These are phyloP conservation scores for Leguminivora glycinivorella DNA, from an alignment of 1,140 invertebrate genomes.

Conservation along the genomic window DNA sequence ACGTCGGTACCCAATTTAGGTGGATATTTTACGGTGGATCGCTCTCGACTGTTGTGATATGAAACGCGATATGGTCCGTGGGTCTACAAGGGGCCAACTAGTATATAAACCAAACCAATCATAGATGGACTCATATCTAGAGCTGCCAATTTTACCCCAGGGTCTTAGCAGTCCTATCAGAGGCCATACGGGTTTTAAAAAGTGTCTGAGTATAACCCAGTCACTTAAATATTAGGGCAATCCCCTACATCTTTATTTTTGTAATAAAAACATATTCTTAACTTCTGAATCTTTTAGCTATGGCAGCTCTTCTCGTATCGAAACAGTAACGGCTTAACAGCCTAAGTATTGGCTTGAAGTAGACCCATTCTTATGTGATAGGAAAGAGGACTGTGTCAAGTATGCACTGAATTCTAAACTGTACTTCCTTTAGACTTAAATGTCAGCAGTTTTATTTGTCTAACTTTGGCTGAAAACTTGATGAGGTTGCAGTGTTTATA, in stretches of 20 bases:
- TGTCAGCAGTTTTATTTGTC: not conserved
- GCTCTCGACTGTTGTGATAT: conserved; percentile 4
- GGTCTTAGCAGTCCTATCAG: not conserved
- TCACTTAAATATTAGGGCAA: not conserved
- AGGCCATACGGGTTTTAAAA: not conserved
- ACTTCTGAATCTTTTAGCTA: not conserved
- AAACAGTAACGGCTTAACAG: not conserved
- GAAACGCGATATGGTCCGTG: conserved; percentile 1
- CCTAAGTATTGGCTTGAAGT: not conserved
- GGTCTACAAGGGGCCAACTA: conserved; percentile 12
- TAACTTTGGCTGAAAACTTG: not conserved
- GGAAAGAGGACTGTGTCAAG: not conserved
- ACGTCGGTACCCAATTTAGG: not conserved
- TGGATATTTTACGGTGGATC: conserved; percentile 27
- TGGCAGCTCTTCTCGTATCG: not conserved
- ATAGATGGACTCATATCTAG: not conserved
- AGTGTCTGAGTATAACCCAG: not conserved
- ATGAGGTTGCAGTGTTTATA: not conserved
- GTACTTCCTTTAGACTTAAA: conserved; percentile 16
- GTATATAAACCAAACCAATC: not conserved
- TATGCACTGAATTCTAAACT: conserved; percentile 11
- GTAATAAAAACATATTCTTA: not conserved
- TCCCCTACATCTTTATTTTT: not conserved
- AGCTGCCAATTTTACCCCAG: not conserved
- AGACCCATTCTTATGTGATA: conserved; percentile 8